These are phyloP conservation scores for Panulirus ornatus DNA, from an alignment of 1,140 invertebrate species.

Conservation along the genomic window DNA sequence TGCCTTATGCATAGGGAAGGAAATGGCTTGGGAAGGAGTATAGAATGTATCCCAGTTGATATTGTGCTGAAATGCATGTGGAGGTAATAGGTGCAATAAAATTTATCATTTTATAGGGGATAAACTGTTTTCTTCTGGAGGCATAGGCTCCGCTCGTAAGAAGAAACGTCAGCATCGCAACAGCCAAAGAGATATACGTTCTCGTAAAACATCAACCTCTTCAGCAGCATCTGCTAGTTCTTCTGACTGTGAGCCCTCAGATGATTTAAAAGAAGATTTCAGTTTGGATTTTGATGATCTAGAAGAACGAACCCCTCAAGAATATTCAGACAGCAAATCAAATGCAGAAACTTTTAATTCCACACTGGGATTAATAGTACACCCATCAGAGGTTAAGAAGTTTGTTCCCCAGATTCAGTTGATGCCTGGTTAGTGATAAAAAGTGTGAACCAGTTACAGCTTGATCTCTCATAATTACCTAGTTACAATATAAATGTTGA, in stretches of 20 bases:
- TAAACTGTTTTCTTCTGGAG: neutral
- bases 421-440: neutral
- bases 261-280: conserved; percentile 53
- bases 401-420: neutral
- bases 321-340: neutral
- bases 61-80: too few species aligned
- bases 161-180: conserved; percentile 51
- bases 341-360: neutral
- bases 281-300: conserved; percentile 50
- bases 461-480: too few species aligned
- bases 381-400: neutral
- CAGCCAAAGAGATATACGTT: conserved; percentile 51
- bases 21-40: too few species aligned
- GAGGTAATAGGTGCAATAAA: too few species aligned
- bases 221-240: conserved; percentile 35
- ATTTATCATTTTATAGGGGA: conserved; percentile 22
- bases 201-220: conserved; percentile 52
- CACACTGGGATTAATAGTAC: neutral
- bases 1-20: too few species aligned
- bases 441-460: neutral
- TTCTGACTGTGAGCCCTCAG: conserved; percentile 40
- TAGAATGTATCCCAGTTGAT: too few species aligned
- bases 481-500: too few species aligned
- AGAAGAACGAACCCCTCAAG: conserved; percentile 16
- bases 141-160: conserved; percentile 47